Conservation (phyloP, 2,888 invertebrate genomes). For the Dryococelus australis region DNA sequence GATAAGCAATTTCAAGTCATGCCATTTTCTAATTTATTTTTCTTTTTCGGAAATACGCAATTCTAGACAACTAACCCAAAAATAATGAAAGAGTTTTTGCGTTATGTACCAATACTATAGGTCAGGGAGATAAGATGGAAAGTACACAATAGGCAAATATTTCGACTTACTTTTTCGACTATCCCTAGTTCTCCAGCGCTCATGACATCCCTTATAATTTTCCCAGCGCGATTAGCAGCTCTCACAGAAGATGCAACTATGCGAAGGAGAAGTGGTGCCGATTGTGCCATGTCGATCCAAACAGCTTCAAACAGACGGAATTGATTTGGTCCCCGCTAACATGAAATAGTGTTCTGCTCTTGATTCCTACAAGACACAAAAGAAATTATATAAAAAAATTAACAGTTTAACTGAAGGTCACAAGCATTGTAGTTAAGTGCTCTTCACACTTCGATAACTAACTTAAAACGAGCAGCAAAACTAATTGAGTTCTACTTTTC, state of each 20-base stretch:
- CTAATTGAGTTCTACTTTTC: not conserved
- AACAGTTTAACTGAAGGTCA: not conserved
- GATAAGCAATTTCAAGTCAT: too few relatives aligned
- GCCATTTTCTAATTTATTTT: too few relatives aligned
- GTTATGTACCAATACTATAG: too few relatives aligned
- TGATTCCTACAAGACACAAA: not conserved
- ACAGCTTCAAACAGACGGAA: not conserved
- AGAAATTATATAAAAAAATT: not conserved
- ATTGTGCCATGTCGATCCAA: conserved; percentile 65
- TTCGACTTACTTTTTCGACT: conserved; percentile 78
- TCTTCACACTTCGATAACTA: not conserved
- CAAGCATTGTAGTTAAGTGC: not conserved
- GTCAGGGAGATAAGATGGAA: too few relatives aligned
- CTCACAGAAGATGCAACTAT: conserved; percentile 80
- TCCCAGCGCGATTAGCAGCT: conserved; percentile 83
- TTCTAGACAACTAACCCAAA: too few relatives aligned
- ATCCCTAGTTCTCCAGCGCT: conserved; percentile 89
- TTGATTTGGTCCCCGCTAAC: not conserved
- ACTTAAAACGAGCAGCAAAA: not conserved
- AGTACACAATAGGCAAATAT: not conserved
- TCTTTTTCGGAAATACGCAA: too few relatives aligned
- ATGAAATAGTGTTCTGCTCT: not conserved
- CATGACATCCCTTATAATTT: conserved; percentile 91
- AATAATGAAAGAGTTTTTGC: too few relatives aligned
- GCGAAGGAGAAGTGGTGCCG: conserved; percentile 71